A percentile compares a stretch with the other conserved stretches of the same genome.
phyloP scores from a whole-genome alignment of 2,797 vertebrate genomes.

The Scomberomorus guttatus region DNA sequence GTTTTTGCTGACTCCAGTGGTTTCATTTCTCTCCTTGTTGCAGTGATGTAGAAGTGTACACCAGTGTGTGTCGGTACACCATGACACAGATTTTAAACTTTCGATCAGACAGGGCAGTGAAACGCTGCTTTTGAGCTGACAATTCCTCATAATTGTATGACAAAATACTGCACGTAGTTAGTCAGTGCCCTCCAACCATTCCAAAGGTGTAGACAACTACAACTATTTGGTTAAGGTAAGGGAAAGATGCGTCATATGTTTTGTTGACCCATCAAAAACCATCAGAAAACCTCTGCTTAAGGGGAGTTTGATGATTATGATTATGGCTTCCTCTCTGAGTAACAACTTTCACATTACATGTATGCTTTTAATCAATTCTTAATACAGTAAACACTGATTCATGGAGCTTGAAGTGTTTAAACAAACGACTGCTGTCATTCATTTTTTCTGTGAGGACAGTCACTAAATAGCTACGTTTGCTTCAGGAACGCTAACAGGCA shows the following conservation, averaged over 20 bases:
- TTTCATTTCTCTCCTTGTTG: not conserved
- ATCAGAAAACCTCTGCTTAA: not conserved
- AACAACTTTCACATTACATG: not conserved
- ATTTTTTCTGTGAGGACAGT: not conserved
- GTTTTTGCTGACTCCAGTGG: not conserved
- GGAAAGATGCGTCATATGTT: not conserved
- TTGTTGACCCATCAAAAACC: conserved; percentile 4
- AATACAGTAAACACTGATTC: conserved; percentile 42
- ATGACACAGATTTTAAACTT: not conserved
- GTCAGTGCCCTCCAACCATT: not conserved
- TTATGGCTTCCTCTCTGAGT: not conserved
- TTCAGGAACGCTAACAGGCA: conserved; percentile 14
- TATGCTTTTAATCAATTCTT: conserved; percentile 29
- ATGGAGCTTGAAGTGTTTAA: conserved; percentile 1
- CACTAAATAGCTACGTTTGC: not conserved
- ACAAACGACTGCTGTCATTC: conserved; percentile 16
- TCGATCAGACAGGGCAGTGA: too few relatives aligned
- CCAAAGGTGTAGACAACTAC: too few relatives aligned
- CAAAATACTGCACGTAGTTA: not conserved
- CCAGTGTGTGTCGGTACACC: not conserved
- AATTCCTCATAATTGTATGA: not conserved
- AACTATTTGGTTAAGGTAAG: too few relatives aligned
- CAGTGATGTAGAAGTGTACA: not conserved
- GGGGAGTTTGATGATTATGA: not conserved
- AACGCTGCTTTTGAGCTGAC: not conserved